Base-by-base conservation (phyloP, 1,140 invertebrate genomes). In the Dryas iulia region DNA sequence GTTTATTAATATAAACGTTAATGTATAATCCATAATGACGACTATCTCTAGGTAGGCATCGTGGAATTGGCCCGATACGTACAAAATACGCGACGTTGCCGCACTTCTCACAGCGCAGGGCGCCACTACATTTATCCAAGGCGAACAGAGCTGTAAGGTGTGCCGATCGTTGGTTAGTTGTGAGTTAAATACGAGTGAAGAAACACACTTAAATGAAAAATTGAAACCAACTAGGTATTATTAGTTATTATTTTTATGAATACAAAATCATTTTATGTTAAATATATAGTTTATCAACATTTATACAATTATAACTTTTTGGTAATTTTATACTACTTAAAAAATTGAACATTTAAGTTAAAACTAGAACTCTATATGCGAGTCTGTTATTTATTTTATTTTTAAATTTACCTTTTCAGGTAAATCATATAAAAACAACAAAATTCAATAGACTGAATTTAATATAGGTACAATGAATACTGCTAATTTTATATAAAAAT, bases 31-130 rank as follows among this genome's bases (percentile, higher is more conserved):
- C 47, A 63, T 54, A 33, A 63, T 24, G 60, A 8, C 59, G 66
- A 58, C 59, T 69, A 69, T 69, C 66, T 63, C 59, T 62, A 24
- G 30, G 31, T 62, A 30, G 59, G 54, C 60, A 59, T 23, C 21
- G 59, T 47, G 30, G 68, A 70, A 65, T 65, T 65, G 68, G 68
- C 62, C 68, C 47, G 74, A 74, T 76, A 78, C 63, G 76, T 78
- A 83, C 76, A 81, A 82, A 82, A 82, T 76, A 80, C 70, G 86
- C 86, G 82, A 77, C 84, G 86, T 89, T 89, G 86, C 86, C 86
- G 77, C 77, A 70, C 77, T 77, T 83, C 82, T 73, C 73, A 69
- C 69, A 71, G 76, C 67, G 72, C 76, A 74, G 71, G 72, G 76
- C 78, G 78, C 78, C 82, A 85, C 74, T 84, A 78, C 77, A 77